Percentiles rank a stretch among this genome's conserved stretches.
Conservation (phyloP, 2,797 vertebrate genomes). For the Myripristis jacobus region DNA sequence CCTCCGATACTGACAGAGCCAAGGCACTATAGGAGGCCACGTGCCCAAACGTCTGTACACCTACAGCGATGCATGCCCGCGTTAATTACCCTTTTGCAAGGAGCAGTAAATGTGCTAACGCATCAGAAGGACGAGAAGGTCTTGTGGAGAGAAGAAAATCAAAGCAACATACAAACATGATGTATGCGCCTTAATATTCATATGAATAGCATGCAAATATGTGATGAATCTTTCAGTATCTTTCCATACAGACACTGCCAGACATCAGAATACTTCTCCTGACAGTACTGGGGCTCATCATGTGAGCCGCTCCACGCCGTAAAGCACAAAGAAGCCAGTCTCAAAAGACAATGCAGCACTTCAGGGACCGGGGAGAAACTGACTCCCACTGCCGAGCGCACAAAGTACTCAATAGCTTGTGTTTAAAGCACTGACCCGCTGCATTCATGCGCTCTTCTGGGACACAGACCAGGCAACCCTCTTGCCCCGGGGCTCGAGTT, state of each 20-base stretch:
- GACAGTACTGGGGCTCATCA: slow-evolving; percentile 71
- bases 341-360: slow-evolving; percentile 77
- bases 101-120: slow-evolving; percentile 52
- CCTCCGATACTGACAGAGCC: slow-evolving; percentile 49
- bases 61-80: slow-evolving; percentile 22
- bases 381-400: slow-evolving; percentile 71
- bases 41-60: slow-evolving; percentile 50
- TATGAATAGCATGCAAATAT: slow-evolving; percentile 68
- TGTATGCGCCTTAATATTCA: slow-evolving; percentile 54
- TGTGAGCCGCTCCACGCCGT: slow-evolving; percentile 64
- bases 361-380: slow-evolving; percentile 67
- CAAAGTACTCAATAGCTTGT: slow-evolving; percentile 68
- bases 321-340: slow-evolving; percentile 71
- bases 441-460: slow-evolving; percentile 54
- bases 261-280: slow-evolving; percentile 69
- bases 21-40: slow-evolving; percentile 39
- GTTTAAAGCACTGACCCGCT: slow-evolving; percentile 58
- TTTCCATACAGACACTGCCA: slow-evolving; percentile 40
- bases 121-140: neutral
- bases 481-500: slow-evolving; percentile 44
- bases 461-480: slow-evolving; percentile 46
- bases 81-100: slow-evolving; percentile 58
- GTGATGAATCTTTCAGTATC: slow-evolving; percentile 67
- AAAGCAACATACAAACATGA: slow-evolving; percentile 41
- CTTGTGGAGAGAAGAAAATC: slow-evolving; percentile 43